Evolutionary conservation across 2,113 vertebrate species (phyloP), one percentile per base, ranked within the genome.

Genomic region (Perccottus glenii): DNA sequence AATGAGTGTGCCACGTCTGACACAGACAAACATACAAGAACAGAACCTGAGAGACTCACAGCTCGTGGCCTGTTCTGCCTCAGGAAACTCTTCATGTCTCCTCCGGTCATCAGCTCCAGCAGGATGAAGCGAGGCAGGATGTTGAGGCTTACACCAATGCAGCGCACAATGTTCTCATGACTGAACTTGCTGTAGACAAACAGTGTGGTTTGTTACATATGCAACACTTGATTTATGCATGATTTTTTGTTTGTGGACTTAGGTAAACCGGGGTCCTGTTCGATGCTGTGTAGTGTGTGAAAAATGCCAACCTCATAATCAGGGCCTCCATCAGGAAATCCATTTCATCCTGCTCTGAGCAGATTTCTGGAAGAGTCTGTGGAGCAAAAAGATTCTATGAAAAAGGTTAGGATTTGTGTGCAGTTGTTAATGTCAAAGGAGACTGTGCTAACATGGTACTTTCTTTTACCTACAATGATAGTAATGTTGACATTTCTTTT

Each of bases 11-110:
- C 7, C 32, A 2, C 4, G 1, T 46, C 9, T 47, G 11, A 46
- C 12, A 40, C 38, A 66, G 4, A 64, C 45, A 75, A 12, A 74
- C 49, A 63, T 51, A 51, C 32, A 44, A 27, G 19, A 27, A 27
- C 43, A 44, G 50, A 64, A 19, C 9, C n/a, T 14, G 9, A n/a
- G 3, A 36, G 50, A 88, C 94, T 84, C 64, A 98, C 95, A 84
- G 83, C 77, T 70, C 91, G 89, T n/a, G 95, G 95, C 6, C 92
- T 81, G 86, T 95, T 96, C 60, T 94, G 92, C 67, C 95, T 93
- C 67, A 98, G 91, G 78, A 98, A 99, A 85, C 87, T 96, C 89
- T 96, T 98, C 94, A 96, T 93, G 60, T 97, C 96, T 75, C 95
- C 96, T 64, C 95, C 95, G 16, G 94, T 94, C 96, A 98, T 98